Conservation (phyloP, 2,888 invertebrate species). For the Callosobruchus maculatus region DNA sequence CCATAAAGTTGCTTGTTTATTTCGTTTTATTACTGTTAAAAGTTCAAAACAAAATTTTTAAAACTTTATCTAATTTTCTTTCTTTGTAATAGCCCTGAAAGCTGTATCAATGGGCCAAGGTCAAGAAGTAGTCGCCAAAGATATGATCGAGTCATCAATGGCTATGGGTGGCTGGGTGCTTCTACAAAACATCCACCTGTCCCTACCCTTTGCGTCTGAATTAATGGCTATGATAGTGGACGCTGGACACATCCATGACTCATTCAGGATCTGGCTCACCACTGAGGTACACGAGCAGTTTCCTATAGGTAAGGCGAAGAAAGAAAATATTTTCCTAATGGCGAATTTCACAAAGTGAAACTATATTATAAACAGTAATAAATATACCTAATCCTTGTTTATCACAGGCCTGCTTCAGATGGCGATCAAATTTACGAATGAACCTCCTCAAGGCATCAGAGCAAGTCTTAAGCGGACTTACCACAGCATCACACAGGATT, state of each 20-base stretch:
- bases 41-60: too few relatives aligned
- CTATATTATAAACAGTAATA: too few relatives aligned
- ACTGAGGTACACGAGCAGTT: slow-evolving; percentile 92
- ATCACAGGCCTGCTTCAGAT: slow-evolving; percentile 64
- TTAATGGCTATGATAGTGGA: slow-evolving; percentile 85
- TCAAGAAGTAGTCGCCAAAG: slow-evolving; percentile 64
- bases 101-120: slow-evolving; percentile 98
- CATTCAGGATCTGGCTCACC: slow-evolving; percentile 85
- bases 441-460: slow-evolving; percentile 92
- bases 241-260: slow-evolving; percentile 75
- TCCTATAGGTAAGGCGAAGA: slow-evolving; percentile 59
- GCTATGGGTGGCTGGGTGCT: slow-evolving; percentile 85
- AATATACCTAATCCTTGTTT: background rate
- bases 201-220: slow-evolving; percentile 89
- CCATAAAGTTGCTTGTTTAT: background rate
- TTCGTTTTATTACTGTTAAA: background rate
- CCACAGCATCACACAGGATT: slow-evolving; percentile 84
- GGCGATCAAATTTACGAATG: slow-evolving; percentile 96
- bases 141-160: slow-evolving; percentile 46
- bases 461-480: slow-evolving; percentile 94
- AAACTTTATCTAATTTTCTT: background rate
- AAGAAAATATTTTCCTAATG: too few relatives aligned
- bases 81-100: slow-evolving; percentile 58
- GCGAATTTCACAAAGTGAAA: too few relatives aligned
- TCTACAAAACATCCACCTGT: slow-evolving; percentile 94